Conservation (phyloP, 2,888 invertebrate genomes). For the Lithophane leautieri region DNA sequence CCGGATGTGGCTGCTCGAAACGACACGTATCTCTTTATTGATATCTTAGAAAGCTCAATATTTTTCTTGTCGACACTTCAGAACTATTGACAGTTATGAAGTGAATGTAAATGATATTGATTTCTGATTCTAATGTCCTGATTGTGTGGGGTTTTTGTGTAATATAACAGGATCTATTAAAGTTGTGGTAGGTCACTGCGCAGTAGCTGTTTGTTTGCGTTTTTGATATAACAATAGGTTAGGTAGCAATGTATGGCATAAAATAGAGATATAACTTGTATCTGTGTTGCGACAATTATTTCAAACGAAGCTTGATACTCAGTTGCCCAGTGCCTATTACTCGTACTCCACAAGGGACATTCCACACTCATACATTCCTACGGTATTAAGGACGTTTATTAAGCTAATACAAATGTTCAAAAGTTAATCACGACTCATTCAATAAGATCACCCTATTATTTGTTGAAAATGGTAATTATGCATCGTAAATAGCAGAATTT, state of each 20-base stretch:
- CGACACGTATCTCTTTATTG: conserved; percentile 90
- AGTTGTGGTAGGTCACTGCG: conserved; percentile 11
- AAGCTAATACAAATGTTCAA: conserved; percentile 37
- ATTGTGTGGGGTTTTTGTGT: conserved; percentile 47
- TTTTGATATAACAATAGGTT: neutral
- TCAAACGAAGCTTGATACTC: conserved; percentile 29
- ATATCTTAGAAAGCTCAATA: conserved; percentile 89
- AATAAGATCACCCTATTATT: conserved; percentile 43
- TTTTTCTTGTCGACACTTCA: conserved; percentile 86
- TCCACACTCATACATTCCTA: conserved; percentile 15
- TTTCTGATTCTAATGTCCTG: conserved; percentile 60
- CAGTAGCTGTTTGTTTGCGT: neutral
- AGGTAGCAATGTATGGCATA: neutral
- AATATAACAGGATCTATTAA: conserved; percentile 45
- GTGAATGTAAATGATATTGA: conserved; percentile 75
- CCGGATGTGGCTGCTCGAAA: conserved; percentile 90
- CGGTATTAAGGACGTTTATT: too few species aligned
- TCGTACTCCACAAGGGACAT: conserved; percentile 16
- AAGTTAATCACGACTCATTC: conserved; percentile 33
- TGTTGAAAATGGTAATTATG: conserved; percentile 61
- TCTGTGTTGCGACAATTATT: conserved; percentile 5
- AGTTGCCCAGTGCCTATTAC: conserved; percentile 21
- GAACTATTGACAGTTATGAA: conserved; percentile 78
- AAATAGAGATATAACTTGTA: neutral
- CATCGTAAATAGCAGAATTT: conserved; percentile 58